phyloP scores from a whole-genome alignment of 2,113 vertebrate genomes.

The Aspidoscelis tigris region DNA sequence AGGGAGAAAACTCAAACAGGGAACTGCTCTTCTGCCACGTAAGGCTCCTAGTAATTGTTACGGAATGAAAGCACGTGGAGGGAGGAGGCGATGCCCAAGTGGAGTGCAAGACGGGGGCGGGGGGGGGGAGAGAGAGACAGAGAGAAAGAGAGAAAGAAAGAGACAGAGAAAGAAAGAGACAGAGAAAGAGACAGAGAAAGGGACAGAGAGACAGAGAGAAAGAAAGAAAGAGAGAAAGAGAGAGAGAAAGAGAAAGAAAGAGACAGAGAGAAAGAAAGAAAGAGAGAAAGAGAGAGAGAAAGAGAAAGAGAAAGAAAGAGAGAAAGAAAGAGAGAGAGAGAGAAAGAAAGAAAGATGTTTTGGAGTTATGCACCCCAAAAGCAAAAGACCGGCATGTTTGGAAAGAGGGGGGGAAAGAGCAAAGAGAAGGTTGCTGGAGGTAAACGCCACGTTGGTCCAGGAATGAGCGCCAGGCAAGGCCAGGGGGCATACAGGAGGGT shows the following conservation, averaged over 20 bases:
- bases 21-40: no score
- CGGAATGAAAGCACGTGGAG: background rate
- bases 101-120: no score
- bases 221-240: background rate
- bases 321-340: background rate
- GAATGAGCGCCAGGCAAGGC: background rate
- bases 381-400: no score
- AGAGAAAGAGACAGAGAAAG: background rate
- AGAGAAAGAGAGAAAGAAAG: background rate
- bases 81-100: background rate
- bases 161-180: background rate
- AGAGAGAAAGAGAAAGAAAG: slow-evolving; percentile 47
- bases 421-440: no score
- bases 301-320: background rate
- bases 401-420: no score
- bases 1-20: no score
- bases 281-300: background rate
- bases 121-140: no score
- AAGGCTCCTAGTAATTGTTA: no score
- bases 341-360: background rate
- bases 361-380: no score
- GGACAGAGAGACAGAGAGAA: background rate
- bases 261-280: background rate
- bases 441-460: no score
- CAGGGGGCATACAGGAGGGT: no score